Conservation (phyloP, 2,797 vertebrate species). For the Poecilia picta region DNA sequence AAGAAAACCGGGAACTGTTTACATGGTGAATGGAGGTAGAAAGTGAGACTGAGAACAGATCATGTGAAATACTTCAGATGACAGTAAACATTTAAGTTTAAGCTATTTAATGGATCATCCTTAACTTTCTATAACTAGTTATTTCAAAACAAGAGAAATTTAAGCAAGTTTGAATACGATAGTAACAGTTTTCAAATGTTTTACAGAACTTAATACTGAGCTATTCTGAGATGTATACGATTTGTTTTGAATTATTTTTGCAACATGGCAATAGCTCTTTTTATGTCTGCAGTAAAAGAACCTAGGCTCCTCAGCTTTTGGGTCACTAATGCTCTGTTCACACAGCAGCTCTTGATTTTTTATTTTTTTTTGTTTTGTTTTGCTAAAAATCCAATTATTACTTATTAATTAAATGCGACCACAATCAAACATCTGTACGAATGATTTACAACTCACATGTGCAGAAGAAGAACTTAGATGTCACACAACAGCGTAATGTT, state of each 20-base stretch:
- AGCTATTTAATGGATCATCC: background rate
- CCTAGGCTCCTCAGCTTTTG: slow-evolving; percentile 51
- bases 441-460: no score
- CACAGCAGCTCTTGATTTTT: no score
- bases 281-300: slow-evolving; percentile 34
- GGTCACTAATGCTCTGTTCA: slow-evolving; percentile 17
- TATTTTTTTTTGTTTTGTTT: no score
- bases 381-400: background rate
- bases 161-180: background rate
- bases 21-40: background rate
- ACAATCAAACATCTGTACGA: no score
- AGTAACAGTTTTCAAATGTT: background rate
- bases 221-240: slow-evolving; percentile 15
- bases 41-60: background rate
- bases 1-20: background rate
- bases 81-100: background rate
- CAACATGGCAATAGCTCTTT: slow-evolving; percentile 41
- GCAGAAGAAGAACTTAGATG: no score
- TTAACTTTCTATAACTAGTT: background rate
- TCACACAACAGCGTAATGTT: no score
- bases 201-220: background rate
- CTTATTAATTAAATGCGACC: background rate
- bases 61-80: background rate
- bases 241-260: slow-evolving; percentile 34
- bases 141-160: background rate